Evolutionary conservation across 2,113 vertebrate genomes (phyloP).

Genomic region (Forbesichthys papilliferus): DNA sequence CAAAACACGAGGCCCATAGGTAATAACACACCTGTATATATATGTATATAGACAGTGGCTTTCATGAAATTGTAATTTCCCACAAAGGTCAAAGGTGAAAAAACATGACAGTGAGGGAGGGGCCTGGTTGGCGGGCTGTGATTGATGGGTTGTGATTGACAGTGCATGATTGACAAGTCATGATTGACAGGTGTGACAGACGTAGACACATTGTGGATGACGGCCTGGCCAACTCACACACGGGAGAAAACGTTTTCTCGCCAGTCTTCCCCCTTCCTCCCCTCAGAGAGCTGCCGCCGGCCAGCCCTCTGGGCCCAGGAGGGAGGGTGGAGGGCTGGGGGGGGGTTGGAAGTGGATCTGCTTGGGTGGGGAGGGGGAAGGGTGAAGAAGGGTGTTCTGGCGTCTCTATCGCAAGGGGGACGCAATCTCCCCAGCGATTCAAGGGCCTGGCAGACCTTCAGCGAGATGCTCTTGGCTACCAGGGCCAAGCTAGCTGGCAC

Average conservation of each 20-base stretch:
- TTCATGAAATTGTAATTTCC: constrained; percentile 20
- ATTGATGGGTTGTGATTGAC: constrained; percentile 18
- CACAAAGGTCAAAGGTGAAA: constrained; percentile 21
- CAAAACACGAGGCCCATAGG: constrained; percentile 34
- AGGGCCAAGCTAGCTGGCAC: constrained; percentile 26
- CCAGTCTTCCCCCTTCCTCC: constrained; percentile 40
- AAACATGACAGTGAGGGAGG: constrained; percentile 34
- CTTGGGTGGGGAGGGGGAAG: constrained; percentile 26
- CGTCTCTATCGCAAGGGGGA: constrained; percentile 29
- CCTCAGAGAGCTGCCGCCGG: constrained; percentile 37
- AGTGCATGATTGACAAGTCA: constrained; percentile 20
- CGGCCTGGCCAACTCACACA: not conserved
- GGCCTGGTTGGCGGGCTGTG: too few relatives aligned
- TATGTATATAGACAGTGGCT: not conserved
- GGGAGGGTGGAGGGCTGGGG: constrained; percentile 34
- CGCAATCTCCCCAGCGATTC: constrained; percentile 23
- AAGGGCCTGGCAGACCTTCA: constrained; percentile 38
- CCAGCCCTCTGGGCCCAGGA: constrained; percentile 50
- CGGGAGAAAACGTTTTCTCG: not conserved
- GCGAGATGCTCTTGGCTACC: constrained; percentile 46
- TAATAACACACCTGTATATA: too few relatives aligned
- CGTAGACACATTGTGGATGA: constrained; percentile 19
- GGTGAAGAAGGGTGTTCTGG: constrained; percentile 27
- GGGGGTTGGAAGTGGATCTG: constrained; percentile 19
- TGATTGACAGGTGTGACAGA: constrained; percentile 17